phyloP scores from a whole-genome alignment of 2,797 vertebrate genomes.

The Notolabrus celidotus region DNA sequence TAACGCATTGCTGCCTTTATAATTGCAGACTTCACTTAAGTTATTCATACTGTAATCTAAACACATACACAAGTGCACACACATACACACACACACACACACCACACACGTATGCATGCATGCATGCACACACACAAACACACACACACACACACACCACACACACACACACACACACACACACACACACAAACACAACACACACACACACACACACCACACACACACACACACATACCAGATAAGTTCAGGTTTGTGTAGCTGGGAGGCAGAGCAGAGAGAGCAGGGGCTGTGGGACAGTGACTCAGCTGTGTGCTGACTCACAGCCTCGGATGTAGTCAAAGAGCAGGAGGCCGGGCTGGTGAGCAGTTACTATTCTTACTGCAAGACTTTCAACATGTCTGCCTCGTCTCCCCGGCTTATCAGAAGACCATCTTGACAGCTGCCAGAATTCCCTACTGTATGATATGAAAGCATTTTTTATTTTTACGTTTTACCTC shows the following conservation, averaged over 20 bases:
- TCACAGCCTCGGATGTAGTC: conserved; percentile 43
- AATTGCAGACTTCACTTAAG: conserved; percentile 13
- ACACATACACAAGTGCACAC: background rate
- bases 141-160: background rate
- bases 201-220: background rate
- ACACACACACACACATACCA: conserved; percentile 2
- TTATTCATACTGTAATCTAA: conserved; percentile 12
- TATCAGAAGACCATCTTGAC: conserved; percentile 65
- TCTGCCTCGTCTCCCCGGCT: conserved; percentile 60
- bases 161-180: background rate
- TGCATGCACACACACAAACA: background rate
- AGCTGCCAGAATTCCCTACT: conserved; percentile 70
- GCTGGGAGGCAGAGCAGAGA: conserved; percentile 16
- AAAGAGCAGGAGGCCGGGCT: conserved; percentile 40
- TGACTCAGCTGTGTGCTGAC: conserved; percentile 38
- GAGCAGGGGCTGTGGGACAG: conserved; percentile 15
- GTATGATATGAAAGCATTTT: conserved; percentile 60
- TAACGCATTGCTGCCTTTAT: background rate
- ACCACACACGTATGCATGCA: no score
- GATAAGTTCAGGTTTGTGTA: conserved; percentile 23
- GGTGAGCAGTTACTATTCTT: conserved; percentile 67
- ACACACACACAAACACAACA: background rate
- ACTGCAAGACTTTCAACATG: conserved; percentile 67
- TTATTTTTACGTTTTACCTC: conserved; percentile 48
- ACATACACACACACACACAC: conserved; percentile 3